Percentiles rank a stretch among this genome's conserved stretches.
Conservation (phyloP, 2,888 invertebrate genomes). For the Chydorus sphaericus region DNA sequence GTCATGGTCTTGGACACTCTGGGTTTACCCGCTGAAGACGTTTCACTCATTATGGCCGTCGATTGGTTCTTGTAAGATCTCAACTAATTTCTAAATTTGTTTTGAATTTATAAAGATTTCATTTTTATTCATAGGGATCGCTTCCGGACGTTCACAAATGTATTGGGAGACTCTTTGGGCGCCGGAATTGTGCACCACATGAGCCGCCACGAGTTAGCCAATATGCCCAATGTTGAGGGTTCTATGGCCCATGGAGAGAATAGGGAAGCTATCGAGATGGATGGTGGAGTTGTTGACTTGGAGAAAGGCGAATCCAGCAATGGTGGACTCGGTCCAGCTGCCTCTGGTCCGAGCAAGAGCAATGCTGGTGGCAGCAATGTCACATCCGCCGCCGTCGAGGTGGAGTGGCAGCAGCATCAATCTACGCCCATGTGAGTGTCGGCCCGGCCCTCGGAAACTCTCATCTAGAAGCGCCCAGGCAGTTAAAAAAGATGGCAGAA, state of each 20-base stretch:
- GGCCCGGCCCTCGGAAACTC: neutral
- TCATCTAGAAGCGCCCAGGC: neutral
- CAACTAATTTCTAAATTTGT: neutral
- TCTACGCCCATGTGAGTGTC: conserved; percentile 21
- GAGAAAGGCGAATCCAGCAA: conserved; percentile 9
- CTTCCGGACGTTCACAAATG: conserved; percentile 68
- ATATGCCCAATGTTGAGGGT: conserved; percentile 23
- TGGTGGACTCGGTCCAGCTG: neutral
- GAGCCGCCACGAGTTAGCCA: conserved; percentile 53
- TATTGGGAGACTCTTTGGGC: conserved; percentile 87
- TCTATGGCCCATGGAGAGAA: neutral
- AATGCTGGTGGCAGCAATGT: too few relatives aligned
- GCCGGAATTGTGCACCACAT: conserved; percentile 79
- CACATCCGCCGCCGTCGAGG: conserved; percentile 18
- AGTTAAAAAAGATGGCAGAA: too few relatives aligned
- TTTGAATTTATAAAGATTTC: neutral
- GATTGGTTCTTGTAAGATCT: conserved; percentile 82
- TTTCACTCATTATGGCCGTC: conserved; percentile 76
- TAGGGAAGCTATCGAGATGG: neutral
- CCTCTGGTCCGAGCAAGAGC: too few relatives aligned
- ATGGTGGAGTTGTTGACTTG: neutral
- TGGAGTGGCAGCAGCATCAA: conserved; percentile 22
- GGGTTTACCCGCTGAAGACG: conserved; percentile 76
- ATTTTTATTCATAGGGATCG: conserved; percentile 49
- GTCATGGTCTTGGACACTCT: conserved; percentile 87